Conservation (phyloP, 1,140 invertebrate species). For the Ceratina calcarata region DNA sequence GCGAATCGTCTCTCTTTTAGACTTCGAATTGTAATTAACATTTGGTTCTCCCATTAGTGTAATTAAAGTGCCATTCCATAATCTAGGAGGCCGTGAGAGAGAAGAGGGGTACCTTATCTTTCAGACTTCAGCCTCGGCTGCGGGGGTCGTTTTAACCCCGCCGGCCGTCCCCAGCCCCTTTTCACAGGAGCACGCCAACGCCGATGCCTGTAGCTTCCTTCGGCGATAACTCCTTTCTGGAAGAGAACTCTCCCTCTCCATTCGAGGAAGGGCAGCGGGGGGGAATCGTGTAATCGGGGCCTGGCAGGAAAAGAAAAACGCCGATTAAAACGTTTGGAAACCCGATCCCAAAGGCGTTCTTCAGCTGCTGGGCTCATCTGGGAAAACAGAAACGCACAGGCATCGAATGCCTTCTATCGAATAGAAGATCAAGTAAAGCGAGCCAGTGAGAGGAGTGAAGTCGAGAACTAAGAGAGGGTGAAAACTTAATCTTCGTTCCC, state of each 20-base stretch:
- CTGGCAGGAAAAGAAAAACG: constrained; percentile 52
- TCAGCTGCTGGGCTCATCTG: neutral
- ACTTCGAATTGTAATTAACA: constrained; percentile 88
- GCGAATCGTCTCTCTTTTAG: constrained; percentile 82
- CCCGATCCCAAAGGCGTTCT: constrained; percentile 50
- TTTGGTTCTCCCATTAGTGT: constrained; percentile 87
- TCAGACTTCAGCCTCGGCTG: constrained; percentile 77
- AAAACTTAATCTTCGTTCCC: neutral
- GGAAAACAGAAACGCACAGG: constrained; percentile 6
- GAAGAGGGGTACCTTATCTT: constrained; percentile 79
- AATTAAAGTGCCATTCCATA: constrained; percentile 86
- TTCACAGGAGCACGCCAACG: constrained; percentile 63
- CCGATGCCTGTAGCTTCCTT: constrained; percentile 70
- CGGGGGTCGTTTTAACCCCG: constrained; percentile 73
- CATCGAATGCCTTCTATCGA: neutral
- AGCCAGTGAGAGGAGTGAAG: neutral
- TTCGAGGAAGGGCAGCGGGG: neutral
- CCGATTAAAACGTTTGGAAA: constrained; percentile 69
- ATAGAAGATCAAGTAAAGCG: neutral
- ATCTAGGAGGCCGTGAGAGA: constrained; percentile 78
- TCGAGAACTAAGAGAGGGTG: neutral
- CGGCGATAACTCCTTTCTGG: constrained; percentile 76
- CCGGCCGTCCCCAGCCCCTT: constrained; percentile 63
- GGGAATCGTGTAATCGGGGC: constrained; percentile 27
- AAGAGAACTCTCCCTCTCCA: constrained; percentile 46